Base-by-base conservation (phyloP, 2,797 vertebrate species). In the Uromys caudimaculatus region DNA sequence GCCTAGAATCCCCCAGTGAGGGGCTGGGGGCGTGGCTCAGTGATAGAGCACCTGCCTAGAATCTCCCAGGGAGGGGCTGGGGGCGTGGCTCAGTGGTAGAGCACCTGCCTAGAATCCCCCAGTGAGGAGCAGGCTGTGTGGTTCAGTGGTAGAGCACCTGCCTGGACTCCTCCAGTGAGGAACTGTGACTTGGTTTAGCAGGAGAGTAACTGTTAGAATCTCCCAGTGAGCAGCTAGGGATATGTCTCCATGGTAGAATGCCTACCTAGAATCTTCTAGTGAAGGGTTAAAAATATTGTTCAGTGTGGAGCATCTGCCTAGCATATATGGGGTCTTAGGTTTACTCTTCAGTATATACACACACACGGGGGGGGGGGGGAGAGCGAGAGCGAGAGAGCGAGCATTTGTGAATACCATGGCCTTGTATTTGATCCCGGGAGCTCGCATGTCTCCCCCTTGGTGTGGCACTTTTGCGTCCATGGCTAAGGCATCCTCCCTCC, bases 141-240 rank as follows among this genome's bases (percentile, higher is more conserved):
- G 2, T 2, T 50, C 19, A 67, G 0, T 9, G 32, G 7, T 38
- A 38, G 64, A 86, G 0, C 0, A 0, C 3, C 23, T 71, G 35
- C 8, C 84, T 87, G 4, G 83, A 52, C 52, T 69, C 32, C 32
- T 4, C 29, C 41, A 84, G 38, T 62, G 41, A 84, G 58, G 58
- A 8, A 2, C 24, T 41, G 13, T 4, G 32, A 17, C 62, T 14
- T 64, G 62, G 12, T 14, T 62, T 11, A 64, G 12, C 0, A 14
- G 29, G 16, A 67, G 64, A 67, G 29, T 16, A 16, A 13, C 13
- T 16, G 32, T 32, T 67, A 35, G 32, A 35, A 35, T 67, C 32
- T 4, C 41, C 23, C 41, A 76, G 12, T 29, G 23, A 47, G 75
- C 41, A 5, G 24, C 29, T 19, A 6, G 29, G 19, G 10, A 11